Percentiles rank a stretch among this genome's conserved stretches.
Conservation (phyloP, 2,797 vertebrate species). For the Lerista edwardsae region DNA sequence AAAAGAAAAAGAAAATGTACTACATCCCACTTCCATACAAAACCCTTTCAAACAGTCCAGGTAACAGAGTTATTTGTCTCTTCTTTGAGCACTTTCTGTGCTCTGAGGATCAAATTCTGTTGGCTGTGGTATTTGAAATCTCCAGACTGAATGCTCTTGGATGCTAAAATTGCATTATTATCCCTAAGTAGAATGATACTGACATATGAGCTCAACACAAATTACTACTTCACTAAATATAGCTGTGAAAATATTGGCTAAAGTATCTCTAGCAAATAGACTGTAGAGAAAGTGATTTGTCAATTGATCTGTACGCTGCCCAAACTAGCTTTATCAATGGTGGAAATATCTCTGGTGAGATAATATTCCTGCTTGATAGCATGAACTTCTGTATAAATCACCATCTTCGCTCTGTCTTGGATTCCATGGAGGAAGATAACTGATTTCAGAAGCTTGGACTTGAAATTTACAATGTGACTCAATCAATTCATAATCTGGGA, state of each 20-base stretch:
- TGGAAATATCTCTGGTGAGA: constrained; percentile 11
- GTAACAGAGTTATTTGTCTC: not conserved
- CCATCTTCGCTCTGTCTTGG: not conserved
- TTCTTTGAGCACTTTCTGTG: not conserved
- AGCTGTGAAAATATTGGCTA: constrained; percentile 27
- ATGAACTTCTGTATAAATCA: constrained; percentile 28
- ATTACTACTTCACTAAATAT: constrained; percentile 37
- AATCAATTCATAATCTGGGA: constrained; percentile 15
- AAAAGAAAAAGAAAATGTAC: not conserved
- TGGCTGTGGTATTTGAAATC: constrained; percentile 8
- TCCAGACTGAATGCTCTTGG: not conserved
- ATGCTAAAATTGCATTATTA: constrained; percentile 29
- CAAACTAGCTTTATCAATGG: constrained; percentile 23
- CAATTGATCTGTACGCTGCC: constrained; percentile 10
- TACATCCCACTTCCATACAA: not conserved
- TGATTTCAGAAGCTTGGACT: constrained; percentile 20
- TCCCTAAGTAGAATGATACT: constrained; percentile 6
- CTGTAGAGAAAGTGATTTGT: constrained; percentile 22
- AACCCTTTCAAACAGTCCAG: not conserved
- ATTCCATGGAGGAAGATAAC: constrained; percentile 11
- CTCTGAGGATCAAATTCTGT: constrained; percentile 7
- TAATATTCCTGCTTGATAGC: constrained; percentile 16
- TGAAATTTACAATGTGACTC: constrained; percentile 26
- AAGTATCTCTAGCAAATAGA: constrained; percentile 14
- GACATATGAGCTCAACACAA: constrained; percentile 19